phyloP scores from a whole-genome alignment of 2,797 vertebrate species.

The Enteromius treurensis region DNA sequence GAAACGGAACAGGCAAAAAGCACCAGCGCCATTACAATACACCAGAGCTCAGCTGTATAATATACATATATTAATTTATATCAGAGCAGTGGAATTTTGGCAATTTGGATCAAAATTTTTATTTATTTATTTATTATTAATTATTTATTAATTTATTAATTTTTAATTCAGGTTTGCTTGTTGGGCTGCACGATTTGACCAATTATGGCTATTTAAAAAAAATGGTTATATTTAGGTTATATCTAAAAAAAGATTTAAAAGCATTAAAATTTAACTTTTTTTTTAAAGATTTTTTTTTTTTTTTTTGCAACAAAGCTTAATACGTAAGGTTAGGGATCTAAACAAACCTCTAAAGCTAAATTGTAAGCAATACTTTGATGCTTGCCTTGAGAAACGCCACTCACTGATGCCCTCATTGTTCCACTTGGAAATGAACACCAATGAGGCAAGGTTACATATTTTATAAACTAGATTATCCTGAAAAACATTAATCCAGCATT shows the following conservation, averaged over 20 bases:
- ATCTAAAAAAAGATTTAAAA: neutral
- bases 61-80: neutral
- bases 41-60: constrained; percentile 20
- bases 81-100: neutral
- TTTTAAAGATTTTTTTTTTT: too few species aligned
- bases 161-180: too few species aligned
- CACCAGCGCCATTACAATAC: constrained; percentile 24
- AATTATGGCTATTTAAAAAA: too few species aligned
- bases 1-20: constrained; percentile 52
- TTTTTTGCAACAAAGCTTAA: neutral
- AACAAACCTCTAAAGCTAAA: neutral
- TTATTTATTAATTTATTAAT: too few species aligned
- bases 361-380: neutral
- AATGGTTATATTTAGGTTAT: too few species aligned
- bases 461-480: constrained; percentile 23
- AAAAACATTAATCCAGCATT: constrained; percentile 25
- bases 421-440: neutral
- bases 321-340: neutral
- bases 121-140: too few species aligned
- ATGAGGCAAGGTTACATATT: neutral
- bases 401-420: neutral
- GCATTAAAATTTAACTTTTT: too few species aligned
- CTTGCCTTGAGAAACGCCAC: neutral
- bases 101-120: too few species aligned
- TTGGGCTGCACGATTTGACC: too few species aligned